Evolutionary conservation across 2,113 vertebrate species (phyloP).

Genomic region (Passer montanus): DNA sequence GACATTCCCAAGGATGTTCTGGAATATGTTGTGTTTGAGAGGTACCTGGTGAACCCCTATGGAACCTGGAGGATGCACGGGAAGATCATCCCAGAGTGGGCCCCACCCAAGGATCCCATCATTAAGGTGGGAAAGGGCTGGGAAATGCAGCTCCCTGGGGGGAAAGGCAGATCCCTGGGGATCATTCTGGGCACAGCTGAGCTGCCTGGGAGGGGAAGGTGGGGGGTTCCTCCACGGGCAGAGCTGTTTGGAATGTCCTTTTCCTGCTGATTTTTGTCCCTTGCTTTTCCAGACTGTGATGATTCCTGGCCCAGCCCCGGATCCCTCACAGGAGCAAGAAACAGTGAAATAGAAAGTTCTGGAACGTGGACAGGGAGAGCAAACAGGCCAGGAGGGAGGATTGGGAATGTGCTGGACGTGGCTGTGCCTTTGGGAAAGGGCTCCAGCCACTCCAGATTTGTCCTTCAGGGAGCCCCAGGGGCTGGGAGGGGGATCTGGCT

Average conservation of each 20-base stretch:
- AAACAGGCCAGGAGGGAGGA: neutral
- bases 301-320: constrained; percentile 83
- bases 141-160: accelerated
- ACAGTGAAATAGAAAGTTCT: constrained; percentile 52
- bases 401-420: neutral
- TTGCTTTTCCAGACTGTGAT: constrained; percentile 83
- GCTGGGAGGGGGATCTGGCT: too few relatives aligned
- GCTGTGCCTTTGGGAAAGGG: neutral
- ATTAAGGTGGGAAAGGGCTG: constrained; percentile 77
- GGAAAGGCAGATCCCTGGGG: neutral
- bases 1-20: constrained; percentile 86
- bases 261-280: neutral
- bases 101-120: constrained; percentile 86
- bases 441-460: neutral
- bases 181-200: neutral
- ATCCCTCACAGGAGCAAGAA: constrained; percentile 78
- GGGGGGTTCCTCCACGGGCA: neutral
- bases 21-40: constrained; percentile 93
- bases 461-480: neutral
- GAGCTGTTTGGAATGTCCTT: neutral
- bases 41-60: constrained; percentile 83
- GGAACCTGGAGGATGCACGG: constrained; percentile 79
- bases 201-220: neutral
- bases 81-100: constrained; percentile 78
- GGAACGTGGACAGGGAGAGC: constrained; percentile 61